Evolutionary conservation across 2,797 vertebrate genomes (phyloP), one percentile per base, ranked within the genome.

Genomic region (Urosaurus nigricauda): DNA sequence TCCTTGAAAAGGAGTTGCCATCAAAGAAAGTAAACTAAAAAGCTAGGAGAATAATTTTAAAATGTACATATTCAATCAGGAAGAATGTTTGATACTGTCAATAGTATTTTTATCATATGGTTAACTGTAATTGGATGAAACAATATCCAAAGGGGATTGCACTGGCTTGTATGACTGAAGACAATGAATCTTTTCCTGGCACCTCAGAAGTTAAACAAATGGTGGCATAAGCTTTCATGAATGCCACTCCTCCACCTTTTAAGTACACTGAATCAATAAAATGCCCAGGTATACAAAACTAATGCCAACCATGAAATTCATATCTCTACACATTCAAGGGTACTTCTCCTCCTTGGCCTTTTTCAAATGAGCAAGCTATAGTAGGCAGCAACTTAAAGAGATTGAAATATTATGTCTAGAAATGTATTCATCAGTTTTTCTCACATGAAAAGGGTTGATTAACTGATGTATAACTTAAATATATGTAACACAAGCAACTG

Each of bases 21-120:
- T 95, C 93, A 98, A 95, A 89, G 96, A 96, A 87, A 98, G 96
- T 77, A 97, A 96, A 89, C 84, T 93, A 91, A 94, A 95, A 90
- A 96, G 95, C 93, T 96, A 95, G 24, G 95, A 96, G 58, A 63
- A 94, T 74, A 56, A 0, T 74, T 63, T 19, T 13, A 32, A 83
- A 94, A 89, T 51, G 79, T 88, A 91, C 85, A 65, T 86, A 92
- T 80, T 92, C 60, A 87, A n/a, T 2, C 71, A n/a, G 5, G 35
- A 17, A 32, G 81, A 32, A 71, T 19, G 26, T 5, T 14, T 79
- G 37, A 40, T 53, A 75, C 14, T 9, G 58, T 0, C 4, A 68
- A 2, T 19, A 70, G 19, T 47, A 90, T 60, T 37, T 60, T 43
- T 5, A 82, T 24, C 83, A 75, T 29, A 58, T 7, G 78, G 12